Base-by-base conservation (phyloP, 1,140 invertebrate genomes). In the Drosophila lowei region DNA sequence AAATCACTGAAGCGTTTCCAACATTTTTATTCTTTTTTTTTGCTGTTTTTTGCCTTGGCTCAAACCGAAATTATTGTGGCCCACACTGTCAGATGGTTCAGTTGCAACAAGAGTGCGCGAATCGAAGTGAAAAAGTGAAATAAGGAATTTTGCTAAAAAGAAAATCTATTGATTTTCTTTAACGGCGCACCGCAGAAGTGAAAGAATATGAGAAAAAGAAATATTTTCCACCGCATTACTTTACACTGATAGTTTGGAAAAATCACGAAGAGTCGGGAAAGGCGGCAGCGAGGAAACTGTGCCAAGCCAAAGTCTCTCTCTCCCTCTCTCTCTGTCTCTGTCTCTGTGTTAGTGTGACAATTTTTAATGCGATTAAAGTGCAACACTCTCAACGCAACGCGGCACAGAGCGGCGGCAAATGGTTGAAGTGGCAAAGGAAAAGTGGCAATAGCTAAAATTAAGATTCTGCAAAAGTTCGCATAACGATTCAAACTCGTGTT, bases 281-380 rank as follows among this genome's bases (percentile, higher is more conserved):
- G 23, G 38, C 41, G 55, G 18, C 46, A 68, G 67, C 54, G 68
- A 67, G 58, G 57, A 61, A 85, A 81, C 58, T 81, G 67, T 76
- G 72, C 66, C 79, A 76, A 57, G 56, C 63, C 62, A 70, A 55
- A 56, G 54, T 52, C 46, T 54, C 16, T 66, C 49, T 43, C n/a
- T 43, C 34, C 44, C 28, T 60, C 23, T 49, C n/a, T 34, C 3
- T 49, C 23, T 23, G 2, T 16, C 1, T 47, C 18, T 46, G 15
- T 21, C 7, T 54, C 21, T 77, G 73, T 83, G 78, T 59, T 76
- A 79, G 76, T 79, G 84, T 79, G 65, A 74, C 84, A 77, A 63
- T 79, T 79, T 83, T 79, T 88, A 88, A 88, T 88, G 84, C 84
- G 84, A 88, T 88, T 88, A 88, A 89, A 89, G 84, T 84, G 76